A percentile compares a stretch with the other conserved stretches of the same genome.
Conservation (phyloP, 2,113 vertebrate genomes). For the Corythornis cristatus region DNA sequence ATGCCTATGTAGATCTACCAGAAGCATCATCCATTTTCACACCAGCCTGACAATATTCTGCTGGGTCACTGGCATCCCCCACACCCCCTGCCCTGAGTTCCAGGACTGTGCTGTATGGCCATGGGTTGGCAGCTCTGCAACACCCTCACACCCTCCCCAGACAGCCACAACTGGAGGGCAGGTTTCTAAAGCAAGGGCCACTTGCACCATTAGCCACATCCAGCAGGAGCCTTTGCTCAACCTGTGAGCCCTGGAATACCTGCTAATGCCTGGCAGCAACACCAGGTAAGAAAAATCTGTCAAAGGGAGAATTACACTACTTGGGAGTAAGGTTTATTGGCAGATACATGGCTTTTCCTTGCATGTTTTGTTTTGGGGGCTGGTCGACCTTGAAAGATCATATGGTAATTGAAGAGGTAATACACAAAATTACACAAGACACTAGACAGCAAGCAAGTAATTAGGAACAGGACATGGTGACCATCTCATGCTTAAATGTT, state of each 20-base stretch:
- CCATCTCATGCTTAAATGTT: background rate
- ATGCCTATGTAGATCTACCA: background rate
- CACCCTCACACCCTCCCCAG: background rate
- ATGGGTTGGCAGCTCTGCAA: background rate
- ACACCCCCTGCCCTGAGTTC: background rate
- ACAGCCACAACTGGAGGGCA: background rate
- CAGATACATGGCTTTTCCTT: background rate
- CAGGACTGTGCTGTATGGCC: background rate
- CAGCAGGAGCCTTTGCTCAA: background rate
- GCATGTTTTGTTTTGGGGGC: background rate
- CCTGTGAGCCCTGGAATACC: accelerated
- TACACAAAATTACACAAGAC: background rate
- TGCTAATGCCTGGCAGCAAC: background rate
- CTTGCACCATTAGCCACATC: accelerated
- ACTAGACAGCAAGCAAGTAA: background rate
- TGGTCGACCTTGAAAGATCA: background rate
- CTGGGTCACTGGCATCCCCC: background rate
- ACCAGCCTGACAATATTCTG: accelerated
- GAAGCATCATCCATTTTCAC: background rate
- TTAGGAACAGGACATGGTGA: background rate
- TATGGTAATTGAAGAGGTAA: background rate
- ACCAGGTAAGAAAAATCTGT: background rate
- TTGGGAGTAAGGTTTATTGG: background rate
- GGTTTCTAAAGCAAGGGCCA: background rate
- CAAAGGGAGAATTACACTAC: background rate